Evolutionary conservation across 2,888 invertebrate genomes (phyloP), one percentile per base, ranked within the genome.

Genomic region (Helleia helle): DNA sequence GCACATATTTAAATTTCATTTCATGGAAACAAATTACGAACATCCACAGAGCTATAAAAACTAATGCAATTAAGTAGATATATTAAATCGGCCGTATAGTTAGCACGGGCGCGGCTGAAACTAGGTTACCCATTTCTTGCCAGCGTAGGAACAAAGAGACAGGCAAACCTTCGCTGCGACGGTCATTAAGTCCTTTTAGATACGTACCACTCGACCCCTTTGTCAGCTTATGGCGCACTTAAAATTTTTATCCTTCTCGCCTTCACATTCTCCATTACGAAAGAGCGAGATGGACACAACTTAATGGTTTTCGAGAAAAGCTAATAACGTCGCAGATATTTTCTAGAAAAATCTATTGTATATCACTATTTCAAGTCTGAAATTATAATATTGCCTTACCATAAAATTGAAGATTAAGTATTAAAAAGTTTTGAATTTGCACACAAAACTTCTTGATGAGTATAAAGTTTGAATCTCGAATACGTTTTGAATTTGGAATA

Each of bases 121-220:
- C 69, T 80, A 65, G 81, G 81, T 81, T 64, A 81, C 81, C 80
- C 68, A 81, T 80, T 76, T 80, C 71, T 66, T 65, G 67, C 52
- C 56, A 39, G 18, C 42, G 27, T 44, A 39, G 55, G 55, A 55
- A 63, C 67, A 63, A 65, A 71, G 62, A 59, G 70, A 56, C 65
- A 56, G 56, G 65, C 54, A 58, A 48, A 56, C 58, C 60, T 54
- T 52, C 53, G 45, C 56, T 62, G 57, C 55, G 59, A 52, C 55
- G 61, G 53, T 51, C 53, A 56, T 65, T 66, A 68, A 50, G 63
- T 51, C 67, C 56, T 68, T 75, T 65, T 68, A 61, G 63, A 68
- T 58, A 56, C 57, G 51, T 52, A 54, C 43, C 52, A 48, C 52
- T 50, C 59, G 67, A 62, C 71, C 75, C 73, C 69, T 63, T 55